Conservation (phyloP, 2,113 vertebrate genomes). For the Mobula hypostoma region DNA sequence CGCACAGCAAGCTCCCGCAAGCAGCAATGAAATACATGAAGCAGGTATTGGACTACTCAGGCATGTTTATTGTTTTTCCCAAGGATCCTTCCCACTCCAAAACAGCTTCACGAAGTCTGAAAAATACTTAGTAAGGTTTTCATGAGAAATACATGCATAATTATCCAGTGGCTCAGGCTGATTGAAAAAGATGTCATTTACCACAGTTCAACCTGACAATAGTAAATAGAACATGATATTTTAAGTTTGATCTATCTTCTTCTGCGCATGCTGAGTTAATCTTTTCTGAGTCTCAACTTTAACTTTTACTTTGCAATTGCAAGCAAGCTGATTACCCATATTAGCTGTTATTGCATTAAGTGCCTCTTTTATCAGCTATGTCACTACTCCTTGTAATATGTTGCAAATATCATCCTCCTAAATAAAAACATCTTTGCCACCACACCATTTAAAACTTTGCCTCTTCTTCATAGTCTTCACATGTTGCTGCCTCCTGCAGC, state of each 20-base stretch:
- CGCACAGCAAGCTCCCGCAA: neutral
- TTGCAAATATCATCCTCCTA: neutral
- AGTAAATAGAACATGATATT: neutral
- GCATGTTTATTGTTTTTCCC: neutral
- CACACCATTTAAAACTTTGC: neutral
- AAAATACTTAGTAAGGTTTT: conserved; percentile 23
- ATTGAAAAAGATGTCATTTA: neutral
- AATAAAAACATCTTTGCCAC: neutral
- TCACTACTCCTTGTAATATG: neutral
- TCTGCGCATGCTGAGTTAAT: neutral
- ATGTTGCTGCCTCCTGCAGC: neutral
- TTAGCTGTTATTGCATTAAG: neutral
- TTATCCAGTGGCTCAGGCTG: neutral
- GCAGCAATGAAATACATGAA: neutral
- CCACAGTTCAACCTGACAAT: neutral
- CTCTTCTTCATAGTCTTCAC: neutral
- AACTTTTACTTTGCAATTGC: neutral
- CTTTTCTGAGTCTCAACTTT: no score
- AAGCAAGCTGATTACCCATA: neutral
- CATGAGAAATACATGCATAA: neutral
- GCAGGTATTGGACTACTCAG: neutral
- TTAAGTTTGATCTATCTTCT: neutral
- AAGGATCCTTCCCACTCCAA: neutral
- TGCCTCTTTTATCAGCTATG: neutral
- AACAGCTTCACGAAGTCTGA: neutral